Base-by-base conservation (phyloP, 2,113 vertebrate species). In the Corythaixoides concolor region DNA sequence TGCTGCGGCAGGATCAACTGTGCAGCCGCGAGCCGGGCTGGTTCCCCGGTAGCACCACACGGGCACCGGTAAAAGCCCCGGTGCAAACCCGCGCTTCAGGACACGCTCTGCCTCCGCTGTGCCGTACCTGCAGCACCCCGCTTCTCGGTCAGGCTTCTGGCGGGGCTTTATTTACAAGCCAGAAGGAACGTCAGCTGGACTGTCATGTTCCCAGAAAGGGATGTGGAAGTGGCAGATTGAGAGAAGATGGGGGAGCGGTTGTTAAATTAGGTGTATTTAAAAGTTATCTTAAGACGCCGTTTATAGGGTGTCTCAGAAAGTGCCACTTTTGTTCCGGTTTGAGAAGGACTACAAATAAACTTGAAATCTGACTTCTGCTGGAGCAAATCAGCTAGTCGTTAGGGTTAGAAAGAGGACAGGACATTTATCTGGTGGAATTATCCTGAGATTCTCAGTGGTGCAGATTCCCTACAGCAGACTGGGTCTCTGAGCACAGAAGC, bases 151-250 rank as follows among this genome's bases (percentile, higher is more conserved):
- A 1, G 66, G 62, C 59, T 60, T 0, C 43, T 28, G 58, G 62
- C 27, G 9, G 0, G 1, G 45, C 4, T 1, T 3, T 59, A 12
- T 58, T 68, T 23, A 17, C n/a, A 1, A 12, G 39, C 3, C 53
- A 27, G 23, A 10, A 20, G 50, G 30, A 35, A 35, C 39, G 88
- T 59, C 70, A 8, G 72, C 93, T 59, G 83, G 6, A 1, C 50
- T 24, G 55, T 3, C 6, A 0, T 0, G 37, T 18, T 45, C 52
- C 41, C 62, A 72, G 77, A 9, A 43, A 4, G 87, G 59, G 84
- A 70, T 47, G 69, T 30, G 78, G n/a, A 37, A 15, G 55, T 10
- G 56, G 80, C 76, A 21, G 69, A 7, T 9, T 19, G 47, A 39
- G 77, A 49, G 68, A 35, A 32, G 76, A 50, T 7, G 11, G 45